Percentiles rank a stretch among this genome's conserved stretches.
These are phyloP conservation scores for Tetragonisca angustula DNA, from an alignment of 2,888 invertebrate species.

Conservation along the genomic window DNA sequence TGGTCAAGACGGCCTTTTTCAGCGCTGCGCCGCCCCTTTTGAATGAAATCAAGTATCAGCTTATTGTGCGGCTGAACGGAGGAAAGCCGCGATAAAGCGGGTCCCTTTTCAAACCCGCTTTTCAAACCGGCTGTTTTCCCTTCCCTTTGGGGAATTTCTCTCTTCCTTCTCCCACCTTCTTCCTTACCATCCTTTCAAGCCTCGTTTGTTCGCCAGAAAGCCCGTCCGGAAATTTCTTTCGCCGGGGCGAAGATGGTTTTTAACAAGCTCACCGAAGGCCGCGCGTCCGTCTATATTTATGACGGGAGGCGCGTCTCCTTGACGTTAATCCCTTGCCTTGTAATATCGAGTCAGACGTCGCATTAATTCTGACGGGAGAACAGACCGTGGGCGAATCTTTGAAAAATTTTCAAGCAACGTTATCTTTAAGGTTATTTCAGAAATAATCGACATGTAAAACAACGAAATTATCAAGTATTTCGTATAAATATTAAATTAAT, in stretches of 20 bases:
- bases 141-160: constrained; percentile 14
- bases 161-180: not conserved
- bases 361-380: not conserved
- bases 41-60: constrained; percentile 43
- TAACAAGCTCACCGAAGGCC: not conserved
- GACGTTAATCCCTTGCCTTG: no score
- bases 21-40: constrained; percentile 21
- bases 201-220: constrained; percentile 15
- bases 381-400: not conserved
- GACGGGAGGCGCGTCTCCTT: not conserved
- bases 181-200: not conserved
- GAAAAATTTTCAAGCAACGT: no score
- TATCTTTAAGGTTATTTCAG: no score
- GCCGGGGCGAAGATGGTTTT: not conserved
- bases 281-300: not conserved
- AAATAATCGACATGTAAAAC: no score
- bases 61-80: constrained; percentile 22
- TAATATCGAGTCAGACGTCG: no score
- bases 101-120: constrained; percentile 18
- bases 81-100: constrained; percentile 29
- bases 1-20: constrained; percentile 40
- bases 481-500: no score
- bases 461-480: no score
- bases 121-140: not conserved
- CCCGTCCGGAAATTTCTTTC: not conserved